Base-by-base conservation (phyloP, 1,140 invertebrate species). In the Camponotus floridanus region DNA sequence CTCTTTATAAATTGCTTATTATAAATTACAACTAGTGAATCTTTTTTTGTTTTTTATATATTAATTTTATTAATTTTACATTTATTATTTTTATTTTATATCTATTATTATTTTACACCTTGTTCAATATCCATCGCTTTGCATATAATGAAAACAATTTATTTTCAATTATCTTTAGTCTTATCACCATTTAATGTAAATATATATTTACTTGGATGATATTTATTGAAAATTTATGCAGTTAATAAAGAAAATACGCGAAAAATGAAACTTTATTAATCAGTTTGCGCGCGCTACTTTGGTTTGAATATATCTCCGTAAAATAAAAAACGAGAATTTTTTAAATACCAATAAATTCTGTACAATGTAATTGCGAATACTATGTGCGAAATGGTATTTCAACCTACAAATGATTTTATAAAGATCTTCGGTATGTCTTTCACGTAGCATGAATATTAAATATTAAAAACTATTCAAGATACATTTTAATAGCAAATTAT, bases 241-340 rank as follows among this genome's bases (percentile, higher is more conserved):
- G 3, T 61, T 61, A 26, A 61, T 61, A 61, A 8, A 31, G 1
- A 61, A 9, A 59, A 18, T 57, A 7, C 7, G n/a, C n/a, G 21
- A 59, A 59, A 21, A 59, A 59, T 21, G 8, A n/a, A 33, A 18
- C 31, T 33, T 65, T 3, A 18, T 36, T 36, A 65, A 59, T 59
- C 7, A 39, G 1, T 15, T 51, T 3, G 45, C 15, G 15, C 15
- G 48, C 48, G 21, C 13, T 70, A 48, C 26, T 48, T 48, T 26
- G 15, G 5, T 26, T 18, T 8, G 15, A 51, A 26, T 26, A 71
- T 18, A 48, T 26, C 4, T 21, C 8, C 13, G 13, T 18, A 33
- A 71, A 71, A 71, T 31, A 71, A 11, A 59, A 68, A 73, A 73
- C 1, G 4, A 73, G 8, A 7, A 57, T 33, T 39, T 55, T 73